These are phyloP conservation scores for Phrynocephalus versicolor DNA, from an alignment of 2,113 vertebrate species.

Conservation along the genomic window DNA sequence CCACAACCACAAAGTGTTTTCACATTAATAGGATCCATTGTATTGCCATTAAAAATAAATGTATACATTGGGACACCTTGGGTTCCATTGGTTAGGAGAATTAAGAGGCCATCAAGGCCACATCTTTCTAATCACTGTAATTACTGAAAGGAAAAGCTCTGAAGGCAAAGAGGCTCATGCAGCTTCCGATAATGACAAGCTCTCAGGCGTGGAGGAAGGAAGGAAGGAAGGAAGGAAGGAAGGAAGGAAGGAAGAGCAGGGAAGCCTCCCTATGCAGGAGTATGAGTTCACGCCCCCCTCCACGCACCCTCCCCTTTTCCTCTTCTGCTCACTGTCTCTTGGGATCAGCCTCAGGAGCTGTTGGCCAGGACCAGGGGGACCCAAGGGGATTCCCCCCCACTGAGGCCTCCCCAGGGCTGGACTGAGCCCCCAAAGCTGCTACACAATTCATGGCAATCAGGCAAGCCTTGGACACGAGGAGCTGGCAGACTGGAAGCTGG, in stretches of 20 bases:
- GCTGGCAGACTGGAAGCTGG: no score
- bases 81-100: conserved; percentile 56
- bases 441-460: not conserved
- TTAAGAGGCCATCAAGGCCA: conserved; percentile 52
- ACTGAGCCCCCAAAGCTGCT: no score
- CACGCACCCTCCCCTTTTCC: no score
- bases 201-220: conserved; percentile 27
- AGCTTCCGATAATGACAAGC: conserved; percentile 66
- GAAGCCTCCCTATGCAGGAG: conserved; percentile 18
- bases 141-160: conserved; percentile 64
- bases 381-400: no score
- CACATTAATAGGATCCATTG: not conserved
- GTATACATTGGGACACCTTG: conserved; percentile 21
- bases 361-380: no score
- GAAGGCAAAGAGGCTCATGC: conserved; percentile 72
- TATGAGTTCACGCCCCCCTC: not conserved
- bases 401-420: not conserved
- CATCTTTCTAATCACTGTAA: conserved; percentile 61
- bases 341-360: no score
- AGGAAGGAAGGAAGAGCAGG: conserved; percentile 49
- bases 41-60: conserved; percentile 1
- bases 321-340: no score
- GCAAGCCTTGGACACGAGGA: not conserved
- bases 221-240: conserved; percentile 50
- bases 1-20: not conserved